Conservation (phyloP, 2,113 vertebrate genomes). For the Talpa occidentalis region DNA sequence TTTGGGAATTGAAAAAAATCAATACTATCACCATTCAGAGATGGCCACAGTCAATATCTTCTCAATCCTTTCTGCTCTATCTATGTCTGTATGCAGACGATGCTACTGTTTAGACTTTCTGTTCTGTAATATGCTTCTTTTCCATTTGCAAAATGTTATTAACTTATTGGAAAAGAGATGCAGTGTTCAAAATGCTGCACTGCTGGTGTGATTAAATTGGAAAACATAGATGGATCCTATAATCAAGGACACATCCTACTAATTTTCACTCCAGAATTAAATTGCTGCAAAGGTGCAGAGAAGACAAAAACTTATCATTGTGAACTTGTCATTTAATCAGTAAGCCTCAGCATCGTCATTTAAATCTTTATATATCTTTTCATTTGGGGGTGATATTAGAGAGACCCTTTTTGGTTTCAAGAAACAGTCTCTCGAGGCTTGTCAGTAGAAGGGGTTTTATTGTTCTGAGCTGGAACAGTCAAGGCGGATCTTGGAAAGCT, state of each 20-base stretch:
- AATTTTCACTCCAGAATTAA: conserved; percentile 29
- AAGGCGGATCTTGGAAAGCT: background rate
- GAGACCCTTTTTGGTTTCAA: background rate
- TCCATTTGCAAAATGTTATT: background rate
- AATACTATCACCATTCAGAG: background rate
- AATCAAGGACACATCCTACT: background rate
- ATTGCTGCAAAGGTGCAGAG: background rate
- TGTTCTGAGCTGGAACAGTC: background rate
- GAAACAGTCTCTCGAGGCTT: background rate
- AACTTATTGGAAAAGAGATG: background rate
- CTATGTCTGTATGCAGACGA: background rate
- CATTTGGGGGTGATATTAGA: background rate
- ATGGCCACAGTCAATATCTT: background rate
- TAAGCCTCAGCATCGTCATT: background rate
- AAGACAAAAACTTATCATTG: background rate
- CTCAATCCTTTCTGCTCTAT: background rate
- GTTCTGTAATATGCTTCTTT: background rate
- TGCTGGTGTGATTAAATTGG: background rate
- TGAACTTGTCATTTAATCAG: background rate
- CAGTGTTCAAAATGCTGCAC: background rate
- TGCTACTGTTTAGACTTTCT: background rate
- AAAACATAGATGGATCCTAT: background rate
- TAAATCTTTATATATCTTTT: background rate
- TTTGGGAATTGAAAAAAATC: background rate
- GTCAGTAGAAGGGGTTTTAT: background rate